Base-by-base conservation (phyloP, 2,888 invertebrate genomes). In the Drosophila paracracens region DNA sequence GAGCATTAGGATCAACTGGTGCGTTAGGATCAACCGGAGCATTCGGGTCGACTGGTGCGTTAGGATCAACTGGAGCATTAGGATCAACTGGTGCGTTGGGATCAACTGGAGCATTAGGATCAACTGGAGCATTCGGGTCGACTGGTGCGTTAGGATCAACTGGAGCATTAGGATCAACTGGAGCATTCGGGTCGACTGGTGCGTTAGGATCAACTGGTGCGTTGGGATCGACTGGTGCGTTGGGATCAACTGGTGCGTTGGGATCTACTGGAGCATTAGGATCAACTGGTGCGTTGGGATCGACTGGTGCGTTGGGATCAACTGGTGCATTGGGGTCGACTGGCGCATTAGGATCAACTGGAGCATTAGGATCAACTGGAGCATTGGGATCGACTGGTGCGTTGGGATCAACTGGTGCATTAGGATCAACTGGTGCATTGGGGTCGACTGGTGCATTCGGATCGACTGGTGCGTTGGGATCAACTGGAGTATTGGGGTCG, bases 221-320 rank as follows among this genome's bases (percentile, higher is more conserved):
- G 0, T 51, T 73, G 0, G 73, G 63, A 1, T 73, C 67, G 0
- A 43, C 27, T 0, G 40, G 33, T 0, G 46, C 53, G 0, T 33
- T 61, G 0, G 66, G 66, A 0, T 66, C 29, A 0, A 61, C 31
- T 5, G 66, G 64, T 0, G 43, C 58, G 0, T 54, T 73, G 0
- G 73, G 63, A 4, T 73, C 67, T 0, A 43, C 18, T 0, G 40
- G 65, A 0, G n/a, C 61, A 0, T 60, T 51, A 0, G 65, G 65
- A 1, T 66, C 52, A 0, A 52, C 21, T 16, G 66, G 64, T 0
- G 29, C 50, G 0, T 64, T 57, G 0, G 63, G 63, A 4, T 50
- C n/a, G 0, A 57, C 29, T n/a, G 59, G 62, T 4, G 53, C 31
- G 0, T 35, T 53, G 0, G 62, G 62, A 0, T 53, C n/a, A 0